Evolutionary conservation across 2,113 vertebrate species (phyloP).

Genomic region (Otocyon megalotis): DNA sequence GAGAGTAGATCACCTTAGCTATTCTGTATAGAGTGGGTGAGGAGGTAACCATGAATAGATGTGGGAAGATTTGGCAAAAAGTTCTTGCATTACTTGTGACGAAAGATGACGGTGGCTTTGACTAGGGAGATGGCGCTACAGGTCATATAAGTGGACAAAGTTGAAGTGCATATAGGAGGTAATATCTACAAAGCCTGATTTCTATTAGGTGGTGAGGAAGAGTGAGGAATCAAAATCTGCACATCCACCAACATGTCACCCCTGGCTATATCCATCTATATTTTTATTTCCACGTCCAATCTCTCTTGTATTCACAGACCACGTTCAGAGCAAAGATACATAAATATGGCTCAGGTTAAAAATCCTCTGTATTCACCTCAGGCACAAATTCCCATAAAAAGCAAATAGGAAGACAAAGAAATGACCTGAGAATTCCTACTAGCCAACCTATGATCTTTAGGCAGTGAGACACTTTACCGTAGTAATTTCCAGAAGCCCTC

Average conservation of each 20-base stretch:
- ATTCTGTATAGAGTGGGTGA: neutral
- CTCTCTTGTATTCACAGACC: neutral
- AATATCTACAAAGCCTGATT: neutral
- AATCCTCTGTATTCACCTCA: neutral
- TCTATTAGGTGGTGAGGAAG: neutral
- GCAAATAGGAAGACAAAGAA: neutral
- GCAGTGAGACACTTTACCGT: neutral
- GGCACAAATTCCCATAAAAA: neutral
- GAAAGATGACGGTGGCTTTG: neutral
- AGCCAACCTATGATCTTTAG: neutral
- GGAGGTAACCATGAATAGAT: neutral
- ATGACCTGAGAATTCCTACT: neutral
- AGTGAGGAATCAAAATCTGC: neutral
- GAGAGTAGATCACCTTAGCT: neutral
- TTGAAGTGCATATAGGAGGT: rapidly evolving
- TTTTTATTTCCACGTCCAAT: neutral
- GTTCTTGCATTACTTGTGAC: neutral
- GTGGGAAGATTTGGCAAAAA: neutral
- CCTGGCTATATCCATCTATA: neutral
- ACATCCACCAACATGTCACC: neutral
- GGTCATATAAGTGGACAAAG: neutral
- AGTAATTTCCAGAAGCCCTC: neutral
- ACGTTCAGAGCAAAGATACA: neutral
- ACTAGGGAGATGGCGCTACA: neutral
- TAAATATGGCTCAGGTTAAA: neutral